Percentiles rank a stretch among this genome's conserved stretches.
Evolutionary conservation across 2,113 vertebrate genomes (phyloP).

Genomic region (Cariama cristata): DNA sequence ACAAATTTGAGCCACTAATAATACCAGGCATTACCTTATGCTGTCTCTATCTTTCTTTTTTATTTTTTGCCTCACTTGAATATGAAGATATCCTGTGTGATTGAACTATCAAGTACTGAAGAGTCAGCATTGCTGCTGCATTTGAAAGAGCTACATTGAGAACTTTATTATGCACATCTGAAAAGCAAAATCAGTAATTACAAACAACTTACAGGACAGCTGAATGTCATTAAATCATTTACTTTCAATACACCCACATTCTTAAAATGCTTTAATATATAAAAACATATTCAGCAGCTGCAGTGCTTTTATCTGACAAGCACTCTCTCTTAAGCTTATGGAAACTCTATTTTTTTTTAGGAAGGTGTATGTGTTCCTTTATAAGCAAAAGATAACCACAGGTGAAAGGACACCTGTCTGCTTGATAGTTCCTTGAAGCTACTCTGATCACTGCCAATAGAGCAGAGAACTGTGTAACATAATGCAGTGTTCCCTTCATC

Average conservation of each 20-base stretch:
- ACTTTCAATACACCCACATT: slow-evolving; percentile 67
- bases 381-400: slow-evolving; percentile 24
- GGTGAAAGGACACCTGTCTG: not conserved
- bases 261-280: slow-evolving; percentile 72
- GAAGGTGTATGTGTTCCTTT: not conserved
- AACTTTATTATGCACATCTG: slow-evolving; percentile 78
- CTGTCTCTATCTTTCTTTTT: not conserved
- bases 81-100: slow-evolving; percentile 68
- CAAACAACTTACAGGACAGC: slow-evolving; percentile 79
- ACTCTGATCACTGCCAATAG: not conserved
- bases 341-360: not conserved
- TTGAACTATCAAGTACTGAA: slow-evolving; percentile 68
- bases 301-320: slow-evolving; percentile 34
- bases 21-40: not conserved
- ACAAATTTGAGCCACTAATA: slow-evolving; percentile 9
- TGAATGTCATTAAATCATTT: slow-evolving; percentile 81
- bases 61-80: slow-evolving; percentile 60
- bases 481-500: not conserved
- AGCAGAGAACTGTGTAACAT: not conserved
- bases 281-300: slow-evolving; percentile 60
- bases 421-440: not conserved
- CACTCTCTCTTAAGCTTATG: not conserved
- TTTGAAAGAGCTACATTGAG: slow-evolving; percentile 72
- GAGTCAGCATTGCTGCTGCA: slow-evolving; percentile 73
- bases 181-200: slow-evolving; percentile 81